Evolutionary conservation across 2,888 invertebrate species (phyloP), one percentile per base, ranked within the genome.

Genomic region (Philereme transversata): DNA sequence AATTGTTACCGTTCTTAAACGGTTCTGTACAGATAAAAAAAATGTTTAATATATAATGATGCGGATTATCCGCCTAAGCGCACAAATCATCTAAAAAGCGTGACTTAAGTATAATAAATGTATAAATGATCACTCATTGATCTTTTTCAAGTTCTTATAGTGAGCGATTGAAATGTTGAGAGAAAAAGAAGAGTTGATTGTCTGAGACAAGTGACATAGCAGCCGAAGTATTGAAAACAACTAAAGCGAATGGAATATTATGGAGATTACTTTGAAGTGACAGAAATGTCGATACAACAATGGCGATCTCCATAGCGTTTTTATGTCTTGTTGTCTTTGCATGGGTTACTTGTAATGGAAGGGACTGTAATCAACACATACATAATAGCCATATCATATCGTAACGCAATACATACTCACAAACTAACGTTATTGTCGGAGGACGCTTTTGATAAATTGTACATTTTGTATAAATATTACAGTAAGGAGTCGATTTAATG

Each of bases 391-490:
- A 77, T 76, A 68, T 76, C 81, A 78, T 81, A 83, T 78, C 79
- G 74, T 79, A 77, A 68, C 78, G 77, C 75, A 69, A 72, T 72
- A 81, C 76, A 83, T 76, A 77, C 74, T 82, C 74, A 78, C 73
- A 75, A 75, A 72, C 74, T 67, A 67, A 70, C 67, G 69, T 69
- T 68, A 69, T 69, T 64, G 69, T 72, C 81, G 78, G 81, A 72
- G 74, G 81, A 82, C 81, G 90, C 87, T 88, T 90, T 89, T 88
- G 86, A 87, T 81, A 87, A 83, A 83, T 84, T 91, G 90, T 90
- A 90, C 86, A 90, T 90, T 91, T 88, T 90, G 90, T 91, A 90
- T 86, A 90, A 88, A 89, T 84, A 86, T 77, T 85, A 86, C 88
- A 86, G 83, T 89, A 89, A 90, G 88, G 83, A 84, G 87, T 88